Base-by-base conservation (phyloP, 2,888 invertebrate species). In the Agelastica alni region DNA sequence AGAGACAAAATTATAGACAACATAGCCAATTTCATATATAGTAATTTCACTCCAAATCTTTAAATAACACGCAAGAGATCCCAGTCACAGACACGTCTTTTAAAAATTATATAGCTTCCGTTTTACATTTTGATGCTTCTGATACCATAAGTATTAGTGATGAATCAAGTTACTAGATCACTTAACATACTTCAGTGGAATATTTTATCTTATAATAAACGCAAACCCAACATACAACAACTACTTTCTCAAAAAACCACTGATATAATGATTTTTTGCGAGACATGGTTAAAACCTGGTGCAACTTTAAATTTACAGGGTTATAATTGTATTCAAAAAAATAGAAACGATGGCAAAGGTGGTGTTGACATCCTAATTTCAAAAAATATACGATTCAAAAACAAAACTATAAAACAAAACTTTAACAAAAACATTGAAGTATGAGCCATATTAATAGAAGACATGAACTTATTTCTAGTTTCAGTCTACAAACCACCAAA, bases 171-270 rank as follows among this genome's bases (percentile, higher is more conserved):
- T n/a, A n/a, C n/a, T n/a, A 45, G 45, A 10, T 32, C 45, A 45
- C 3, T 45, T 10, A 45, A 45, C 10, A 7, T 45, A 5, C 18
- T 45, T 6, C 32, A 45, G 7, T 45, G 45, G 45, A 45, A 45
- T 45, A 45, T 32, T 32, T 18, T 45, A 32, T 45, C 45, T 5
- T 17, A 31, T 3, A 45, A 45, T 12, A 32, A 45, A 32, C 32
- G 31, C 10, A 32, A 45, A 43, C 44, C n/a, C n/a, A n/a, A n/a
- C n/a, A n/a, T n/a, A n/a, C n/a, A n/a, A n/a, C 30, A 45, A 16
- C 17, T 32, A 18, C 12, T 45, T 9, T 32, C 45, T 4, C 16
- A 10, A 17, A 20, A 45, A 31, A 17, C 18, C 20, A 31, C 32
- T 12, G 32, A 45, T 13, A 45, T 45, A 2, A 28, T 44, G 30